Percentiles rank a stretch among this genome's conserved stretches.
Evolutionary conservation across 2,797 vertebrate species (phyloP).

Genomic region (Ptychobarbus kaznakovi): DNA sequence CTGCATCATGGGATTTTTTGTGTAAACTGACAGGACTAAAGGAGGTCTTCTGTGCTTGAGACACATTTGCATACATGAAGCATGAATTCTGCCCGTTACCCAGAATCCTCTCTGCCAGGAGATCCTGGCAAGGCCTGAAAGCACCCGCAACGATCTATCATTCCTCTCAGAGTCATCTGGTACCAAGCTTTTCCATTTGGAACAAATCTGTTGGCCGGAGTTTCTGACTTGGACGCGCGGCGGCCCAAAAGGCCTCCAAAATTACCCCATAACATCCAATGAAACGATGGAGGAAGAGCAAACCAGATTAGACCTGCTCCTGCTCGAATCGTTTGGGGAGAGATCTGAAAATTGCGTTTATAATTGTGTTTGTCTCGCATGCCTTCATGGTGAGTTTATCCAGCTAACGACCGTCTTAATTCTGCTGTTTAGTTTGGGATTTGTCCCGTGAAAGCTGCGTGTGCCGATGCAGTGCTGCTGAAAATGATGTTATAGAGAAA

Average conservation of each 20-base stretch:
- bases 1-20: constrained; percentile 58
- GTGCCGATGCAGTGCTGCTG: neutral
- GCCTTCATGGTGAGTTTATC: constrained; percentile 18
- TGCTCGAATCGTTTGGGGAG: neutral
- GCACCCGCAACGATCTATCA: constrained; percentile 24
- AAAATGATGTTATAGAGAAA: neutral
- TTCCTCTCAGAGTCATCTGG: constrained; percentile 30
- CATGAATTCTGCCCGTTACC: constrained; percentile 23
- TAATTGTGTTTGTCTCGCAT: constrained; percentile 21
- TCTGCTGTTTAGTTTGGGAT: constrained; percentile 6
- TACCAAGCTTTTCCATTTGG: constrained; percentile 41
- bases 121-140: constrained; percentile 39
- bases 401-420: constrained; percentile 20
- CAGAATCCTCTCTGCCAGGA: constrained; percentile 35
- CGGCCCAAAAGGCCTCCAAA: constrained; percentile 20
- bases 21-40: neutral
- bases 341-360: neutral
- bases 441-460: neutral
- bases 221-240: neutral
- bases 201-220: constrained; percentile 42
- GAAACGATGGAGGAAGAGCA: constrained; percentile 24
- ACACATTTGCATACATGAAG: constrained; percentile 21
- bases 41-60: constrained; percentile 5
- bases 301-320: constrained; percentile 25
- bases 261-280: constrained; percentile 8